Percentiles rank a stretch among this genome's conserved stretches.
Conservation (phyloP, 2,113 vertebrate species). For the Spea multiplicata region DNA sequence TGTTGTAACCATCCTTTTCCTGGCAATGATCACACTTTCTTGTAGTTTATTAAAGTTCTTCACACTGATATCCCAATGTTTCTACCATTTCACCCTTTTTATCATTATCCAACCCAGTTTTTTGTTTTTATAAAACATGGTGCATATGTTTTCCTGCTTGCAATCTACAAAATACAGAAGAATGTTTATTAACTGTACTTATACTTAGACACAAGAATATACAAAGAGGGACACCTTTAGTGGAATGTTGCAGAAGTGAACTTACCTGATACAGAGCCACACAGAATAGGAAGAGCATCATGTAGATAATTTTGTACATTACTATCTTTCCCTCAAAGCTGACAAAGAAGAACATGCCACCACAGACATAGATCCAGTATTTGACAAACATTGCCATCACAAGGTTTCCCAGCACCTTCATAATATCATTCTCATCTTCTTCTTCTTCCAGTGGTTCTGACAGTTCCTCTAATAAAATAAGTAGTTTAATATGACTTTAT, state of each 20-base stretch:
- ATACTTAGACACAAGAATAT: background rate
- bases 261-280: conserved; percentile 95
- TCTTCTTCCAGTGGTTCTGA: conserved; percentile 57
- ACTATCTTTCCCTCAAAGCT: conserved; percentile 94
- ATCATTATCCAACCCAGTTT: too few species aligned
- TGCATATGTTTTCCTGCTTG: too few species aligned
- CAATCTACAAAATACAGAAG: too few species aligned
- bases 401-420: conserved; percentile 89
- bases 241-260: background rate
- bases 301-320: conserved; percentile 99
- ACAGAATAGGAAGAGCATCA: conserved; percentile 96
- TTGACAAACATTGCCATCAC: conserved; percentile 94
- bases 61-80: too few species aligned
- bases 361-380: conserved; percentile 97
- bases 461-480: conserved; percentile 51
- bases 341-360: conserved; percentile 98
- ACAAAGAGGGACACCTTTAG: background rate
- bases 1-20: too few species aligned
- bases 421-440: conserved; percentile 79
- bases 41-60: too few species aligned
- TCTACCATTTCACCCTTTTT: too few species aligned
- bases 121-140: too few species aligned
- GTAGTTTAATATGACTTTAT: background rate
- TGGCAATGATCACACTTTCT: too few species aligned
- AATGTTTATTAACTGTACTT: background rate